A percentile compares a stretch with the other conserved stretches of the same genome.
phyloP scores from a whole-genome alignment of 30 jellyfish, hydroid and myxozoan species.

The Rhopilema esculentum region DNA sequence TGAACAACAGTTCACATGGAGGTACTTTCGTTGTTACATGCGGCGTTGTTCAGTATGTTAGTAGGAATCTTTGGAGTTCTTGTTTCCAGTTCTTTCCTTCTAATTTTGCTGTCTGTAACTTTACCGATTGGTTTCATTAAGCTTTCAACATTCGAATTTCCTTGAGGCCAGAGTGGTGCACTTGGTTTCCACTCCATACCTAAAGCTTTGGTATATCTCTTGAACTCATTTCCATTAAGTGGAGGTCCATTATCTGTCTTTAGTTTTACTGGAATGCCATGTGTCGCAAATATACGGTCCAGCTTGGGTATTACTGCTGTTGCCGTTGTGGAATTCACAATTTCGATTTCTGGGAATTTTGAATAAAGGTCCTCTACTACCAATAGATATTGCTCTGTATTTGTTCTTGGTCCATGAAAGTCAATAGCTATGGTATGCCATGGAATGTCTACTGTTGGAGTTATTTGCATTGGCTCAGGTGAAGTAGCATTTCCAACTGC shows the following conservation, averaged over 20 bases:
- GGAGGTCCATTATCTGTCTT: conserved; percentile 76
- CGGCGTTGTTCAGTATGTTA: no score
- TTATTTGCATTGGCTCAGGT: no score
- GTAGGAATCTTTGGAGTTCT: no score
- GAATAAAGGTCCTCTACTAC: conserved; percentile 58
- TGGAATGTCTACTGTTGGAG: no score
- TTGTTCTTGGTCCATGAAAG: conserved; percentile 51
- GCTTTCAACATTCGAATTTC: no score
- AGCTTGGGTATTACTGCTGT: conserved; percentile 56
- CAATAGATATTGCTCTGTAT: conserved; percentile 53
- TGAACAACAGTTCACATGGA: no score
- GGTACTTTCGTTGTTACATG: no score
- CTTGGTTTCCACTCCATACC: conserved; percentile 50
- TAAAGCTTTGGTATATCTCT: conserved; percentile 25
- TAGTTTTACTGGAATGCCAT: conserved; percentile 45
- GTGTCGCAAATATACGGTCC: conserved; percentile 36
- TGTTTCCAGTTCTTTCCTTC: no score
- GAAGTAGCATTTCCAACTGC: conserved; percentile 37
- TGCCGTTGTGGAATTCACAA: conserved; percentile 59
- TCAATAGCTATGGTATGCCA: conserved; percentile 57
- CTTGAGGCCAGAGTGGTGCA: no score
- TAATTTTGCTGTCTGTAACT: no score
- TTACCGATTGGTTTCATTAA: no score
- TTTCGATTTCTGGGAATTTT: conserved; percentile 58
- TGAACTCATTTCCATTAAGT: conserved; percentile 44